Percentiles rank a stretch among this genome's conserved stretches.
These are phyloP conservation scores for Cricetomys ansorgei DNA, from an alignment of 2,113 vertebrate species.

Conservation along the genomic window DNA sequence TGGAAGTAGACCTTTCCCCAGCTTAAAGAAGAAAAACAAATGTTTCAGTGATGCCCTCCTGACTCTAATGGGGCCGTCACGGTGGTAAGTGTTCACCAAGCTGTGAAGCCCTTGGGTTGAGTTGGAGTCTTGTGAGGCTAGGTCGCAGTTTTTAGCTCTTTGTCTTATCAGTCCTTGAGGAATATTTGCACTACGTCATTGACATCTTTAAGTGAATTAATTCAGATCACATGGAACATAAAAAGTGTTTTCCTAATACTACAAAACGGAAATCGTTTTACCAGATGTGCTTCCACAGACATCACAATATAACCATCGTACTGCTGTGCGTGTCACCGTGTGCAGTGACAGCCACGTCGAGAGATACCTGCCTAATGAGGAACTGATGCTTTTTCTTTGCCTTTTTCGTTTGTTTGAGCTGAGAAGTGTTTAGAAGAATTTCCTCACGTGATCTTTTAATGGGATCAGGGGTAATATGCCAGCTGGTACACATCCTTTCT, in stretches of 20 bases:
- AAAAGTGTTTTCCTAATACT: slow-evolving; percentile 85
- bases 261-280: slow-evolving; percentile 80
- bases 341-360: background rate
- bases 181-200: slow-evolving; percentile 82
- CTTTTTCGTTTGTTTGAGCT: slow-evolving; percentile 28
- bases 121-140: slow-evolving; percentile 85
- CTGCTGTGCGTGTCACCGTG: slow-evolving; percentile 1
- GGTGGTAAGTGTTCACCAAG: slow-evolving; percentile 84
- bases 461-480: slow-evolving; percentile 75
- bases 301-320: background rate
- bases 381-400: slow-evolving; percentile 23
- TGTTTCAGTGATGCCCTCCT: slow-evolving; percentile 70
- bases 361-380: slow-evolving; percentile 67
- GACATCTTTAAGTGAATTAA: slow-evolving; percentile 86
- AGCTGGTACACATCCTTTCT: slow-evolving; percentile 70
- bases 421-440: slow-evolving; percentile 66
- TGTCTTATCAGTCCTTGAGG: slow-evolving; percentile 80
- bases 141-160: slow-evolving; percentile 84
- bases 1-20: background rate
- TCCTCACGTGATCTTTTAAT: slow-evolving; percentile 71
- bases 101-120: slow-evolving; percentile 86
- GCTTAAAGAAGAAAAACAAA: slow-evolving; percentile 45
- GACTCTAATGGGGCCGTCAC: slow-evolving; percentile 75
- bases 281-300: slow-evolving; percentile 69
- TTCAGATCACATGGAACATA: slow-evolving; percentile 86